Evolutionary conservation across 2,888 invertebrate genomes (phyloP), one percentile per base, ranked within the genome.

Genomic region (Diaperis boleti): DNA sequence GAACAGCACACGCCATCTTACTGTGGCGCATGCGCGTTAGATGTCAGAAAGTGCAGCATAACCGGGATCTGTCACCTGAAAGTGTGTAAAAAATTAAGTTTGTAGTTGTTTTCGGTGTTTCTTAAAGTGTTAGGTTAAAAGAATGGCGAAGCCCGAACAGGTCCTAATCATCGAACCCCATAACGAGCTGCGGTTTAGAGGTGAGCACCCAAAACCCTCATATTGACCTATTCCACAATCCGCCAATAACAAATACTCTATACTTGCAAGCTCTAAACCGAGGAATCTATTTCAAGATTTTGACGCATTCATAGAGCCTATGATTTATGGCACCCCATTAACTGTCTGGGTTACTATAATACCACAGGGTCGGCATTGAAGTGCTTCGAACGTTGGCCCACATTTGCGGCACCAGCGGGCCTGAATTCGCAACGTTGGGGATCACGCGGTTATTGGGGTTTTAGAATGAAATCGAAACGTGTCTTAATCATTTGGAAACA

Each of bases 141-240:
- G 80, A 82, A 87, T 87, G 88, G 85, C 86, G 79, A 88, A 87
- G 80, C 88, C 87, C 76, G 91, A 92, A 82, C 92, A 92, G 82
- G 87, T 93, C 81, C 85, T 95, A 83, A 85, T 87, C 81, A 92
- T 95, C 87, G 92, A 94, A 79, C 95, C 95, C 75, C 89, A 90
- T 84, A 87, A 88, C 83, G 95, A 95, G 85, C 88, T 95, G 77
- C 92, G 90, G 86, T 95, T 95, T 85, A 88, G 89, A 87, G 95
- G 95, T 95, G 85, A 89, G 90, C 61, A 2, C 15, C 50, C 14
- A 45, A 26, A 29, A 61, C 50, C 41, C 37, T 55, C 39, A 60
- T 72, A 70, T 72, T 70, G 72, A 72, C 69, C 68, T 72, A 72
- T 70, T 67, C 61, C 59, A 42, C 59, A 35, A 39, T 37, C 59